Conservation (phyloP, 2,888 invertebrate species). For the Busseola fusca region DNA sequence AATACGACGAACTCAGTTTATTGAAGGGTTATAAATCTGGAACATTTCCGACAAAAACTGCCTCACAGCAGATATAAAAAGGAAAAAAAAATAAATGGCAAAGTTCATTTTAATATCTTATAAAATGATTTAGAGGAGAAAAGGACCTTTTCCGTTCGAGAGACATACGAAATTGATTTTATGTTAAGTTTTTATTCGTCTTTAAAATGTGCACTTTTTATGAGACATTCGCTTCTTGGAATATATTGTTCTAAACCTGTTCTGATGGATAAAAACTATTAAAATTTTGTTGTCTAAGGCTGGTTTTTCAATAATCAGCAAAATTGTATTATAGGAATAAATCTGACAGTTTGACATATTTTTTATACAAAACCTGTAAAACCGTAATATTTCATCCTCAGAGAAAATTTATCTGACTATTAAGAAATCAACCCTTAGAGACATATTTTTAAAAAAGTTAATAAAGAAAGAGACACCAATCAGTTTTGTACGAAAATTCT, state of each 20-base stretch:
- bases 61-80: conserved; percentile 36
- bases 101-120: conserved; percentile 42
- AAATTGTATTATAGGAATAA: background rate
- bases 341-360: background rate
- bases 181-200: background rate
- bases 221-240: too few relatives aligned
- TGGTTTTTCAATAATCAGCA: background rate
- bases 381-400: background rate
- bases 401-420: background rate
- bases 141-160: background rate
- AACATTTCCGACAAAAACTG: conserved; percentile 46
- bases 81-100: conserved; percentile 32
- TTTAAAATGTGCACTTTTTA: conserved; percentile 4
- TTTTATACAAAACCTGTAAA: background rate
- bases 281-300: too few relatives aligned
- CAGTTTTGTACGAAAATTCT: conserved; percentile 11
- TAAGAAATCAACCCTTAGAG: background rate
- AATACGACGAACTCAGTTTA: conserved; percentile 54
- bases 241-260: too few relatives aligned
- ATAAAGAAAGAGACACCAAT: background rate
- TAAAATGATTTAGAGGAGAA: conserved; percentile 26
- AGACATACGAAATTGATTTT: conserved; percentile 1
- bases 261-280: background rate
- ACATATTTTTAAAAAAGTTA: background rate
- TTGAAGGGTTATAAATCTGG: conserved; percentile 60